Conservation (phyloP, 2,113 vertebrate genomes). For the Gnathonemus echidnorhynchus region DNA sequence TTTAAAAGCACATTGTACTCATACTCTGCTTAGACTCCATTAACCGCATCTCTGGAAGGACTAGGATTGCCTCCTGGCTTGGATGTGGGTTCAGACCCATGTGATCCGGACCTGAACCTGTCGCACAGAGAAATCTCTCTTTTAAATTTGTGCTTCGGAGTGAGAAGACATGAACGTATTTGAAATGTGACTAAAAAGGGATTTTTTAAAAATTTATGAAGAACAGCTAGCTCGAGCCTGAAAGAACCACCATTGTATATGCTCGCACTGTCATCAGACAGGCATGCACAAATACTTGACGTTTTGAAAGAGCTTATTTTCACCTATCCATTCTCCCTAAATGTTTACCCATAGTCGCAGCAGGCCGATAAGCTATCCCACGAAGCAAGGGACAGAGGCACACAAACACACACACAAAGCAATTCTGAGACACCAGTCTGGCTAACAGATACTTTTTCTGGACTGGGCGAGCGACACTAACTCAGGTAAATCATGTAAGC, state of each 20-base stretch:
- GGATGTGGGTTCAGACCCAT: neutral
- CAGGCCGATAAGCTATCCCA: neutral
- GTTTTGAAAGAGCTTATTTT: neutral
- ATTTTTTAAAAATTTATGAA: neutral
- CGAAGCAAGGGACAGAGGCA: neutral
- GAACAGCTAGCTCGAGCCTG: neutral
- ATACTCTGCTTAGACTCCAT: neutral
- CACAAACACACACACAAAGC: neutral
- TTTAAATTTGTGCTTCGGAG: neutral
- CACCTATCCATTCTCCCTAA: neutral
- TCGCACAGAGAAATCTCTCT: neutral
- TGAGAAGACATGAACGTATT: conserved; percentile 7
- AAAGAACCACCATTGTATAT: no score
- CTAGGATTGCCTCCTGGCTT: neutral
- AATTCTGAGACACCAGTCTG: neutral
- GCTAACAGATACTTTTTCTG: neutral
- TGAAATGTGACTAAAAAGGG: conserved; percentile 14
- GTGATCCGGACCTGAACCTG: neutral
- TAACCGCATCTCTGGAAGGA: neutral
- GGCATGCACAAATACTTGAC: neutral
- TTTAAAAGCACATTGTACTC: conserved; percentile 10
- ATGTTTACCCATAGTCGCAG: neutral
- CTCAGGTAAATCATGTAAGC: neutral
- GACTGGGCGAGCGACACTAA: neutral
- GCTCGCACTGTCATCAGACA: neutral